Evolutionary conservation across 2,797 vertebrate genomes (phyloP).

Genomic region (Enteromius viviparus): DNA sequence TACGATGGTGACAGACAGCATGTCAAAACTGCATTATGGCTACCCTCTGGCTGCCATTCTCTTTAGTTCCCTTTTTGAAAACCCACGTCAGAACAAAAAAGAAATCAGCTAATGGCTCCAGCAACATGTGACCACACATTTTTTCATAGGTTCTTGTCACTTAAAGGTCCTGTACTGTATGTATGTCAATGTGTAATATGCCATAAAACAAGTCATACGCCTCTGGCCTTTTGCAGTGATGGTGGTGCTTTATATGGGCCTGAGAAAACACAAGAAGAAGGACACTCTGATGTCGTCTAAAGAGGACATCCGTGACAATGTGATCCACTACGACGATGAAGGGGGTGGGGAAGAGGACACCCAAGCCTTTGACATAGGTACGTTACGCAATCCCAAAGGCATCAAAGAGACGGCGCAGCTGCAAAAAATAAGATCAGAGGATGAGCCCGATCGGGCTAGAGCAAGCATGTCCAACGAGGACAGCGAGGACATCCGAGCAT

Average conservation of each 20-base stretch:
- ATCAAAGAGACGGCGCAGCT: slow-evolving; percentile 74
- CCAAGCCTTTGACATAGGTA: slow-evolving; percentile 87
- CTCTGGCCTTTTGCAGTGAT: slow-evolving; percentile 71
- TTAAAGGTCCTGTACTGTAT: slow-evolving; percentile 6
- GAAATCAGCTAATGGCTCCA: slow-evolving; percentile 57
- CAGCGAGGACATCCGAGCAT: slow-evolving; percentile 80
- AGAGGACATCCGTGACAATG: slow-evolving; percentile 87
- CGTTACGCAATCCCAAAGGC: slow-evolving; percentile 83
- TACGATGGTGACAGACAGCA: slow-evolving; percentile 53
- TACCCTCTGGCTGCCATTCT: slow-evolving; percentile 57
- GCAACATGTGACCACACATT: slow-evolving; percentile 40
- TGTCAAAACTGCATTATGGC: slow-evolving; percentile 57
- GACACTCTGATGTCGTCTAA: slow-evolving; percentile 87
- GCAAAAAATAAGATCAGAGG: slow-evolving; percentile 80
- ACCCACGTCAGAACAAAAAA: slow-evolving; percentile 34
- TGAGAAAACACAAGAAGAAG: slow-evolving; percentile 83
- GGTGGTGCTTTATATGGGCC: slow-evolving; percentile 81
- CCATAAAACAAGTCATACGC: background rate
- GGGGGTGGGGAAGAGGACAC: slow-evolving; percentile 88
- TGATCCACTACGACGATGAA: slow-evolving; percentile 88
- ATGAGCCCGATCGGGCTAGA: slow-evolving; percentile 54
- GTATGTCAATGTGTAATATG: background rate
- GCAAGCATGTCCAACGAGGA: slow-evolving; percentile 68
- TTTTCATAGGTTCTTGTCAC: slow-evolving; percentile 12
- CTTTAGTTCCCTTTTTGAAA: slow-evolving; percentile 59